Base-by-base conservation (phyloP, 2,888 invertebrate species). In the Caenorhabditis virilis region DNA sequence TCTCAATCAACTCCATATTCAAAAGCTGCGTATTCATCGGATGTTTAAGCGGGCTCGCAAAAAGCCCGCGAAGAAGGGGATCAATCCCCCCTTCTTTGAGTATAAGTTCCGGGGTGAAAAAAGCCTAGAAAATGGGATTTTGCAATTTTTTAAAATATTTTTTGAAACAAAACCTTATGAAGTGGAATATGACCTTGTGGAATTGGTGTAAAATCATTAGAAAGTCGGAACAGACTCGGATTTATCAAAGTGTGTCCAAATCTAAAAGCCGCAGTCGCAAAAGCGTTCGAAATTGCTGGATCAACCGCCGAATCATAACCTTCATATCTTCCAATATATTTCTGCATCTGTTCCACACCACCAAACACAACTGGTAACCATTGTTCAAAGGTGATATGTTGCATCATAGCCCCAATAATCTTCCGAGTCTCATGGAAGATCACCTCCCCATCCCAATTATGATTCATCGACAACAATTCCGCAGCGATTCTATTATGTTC, bases 81-180 rank as follows among this genome's bases (percentile, higher is more conserved):
- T 98, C 98, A 1, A 97, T 90, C 4, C 98, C 98, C 11, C 98
- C 98, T 86, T 99, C 95, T 74, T 95, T 93, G 0, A 95, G 90
- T 2, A 95, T 84, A 58, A 95, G 87, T 90, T 95, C 95, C 0
- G 98, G 97, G 0, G 97, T 89, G 85, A 98, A 98, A 86, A 99
- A 98, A 0, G 97, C 95, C 84, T 71, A 35, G 11, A 53, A 30
- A 26, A 25, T 15, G 11, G 36, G 9, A 5, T 36, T 30, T 30
- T 30, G 6, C 13, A 9, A 9, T 30, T 9, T 9, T 30, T 30
- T 30, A 30, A 30, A 13, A 30, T 9, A 30, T 9, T 7, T n/a
- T 7, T n/a, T n/a, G 36, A 36, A 36, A 15, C 36, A 36, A 36
- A 4, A 66, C 72, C 53, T 82, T 89, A 60, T 94, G 91, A 5